These are phyloP conservation scores for Cistogaster globosa DNA, from an alignment of 2,888 invertebrate genomes.

Conservation along the genomic window DNA sequence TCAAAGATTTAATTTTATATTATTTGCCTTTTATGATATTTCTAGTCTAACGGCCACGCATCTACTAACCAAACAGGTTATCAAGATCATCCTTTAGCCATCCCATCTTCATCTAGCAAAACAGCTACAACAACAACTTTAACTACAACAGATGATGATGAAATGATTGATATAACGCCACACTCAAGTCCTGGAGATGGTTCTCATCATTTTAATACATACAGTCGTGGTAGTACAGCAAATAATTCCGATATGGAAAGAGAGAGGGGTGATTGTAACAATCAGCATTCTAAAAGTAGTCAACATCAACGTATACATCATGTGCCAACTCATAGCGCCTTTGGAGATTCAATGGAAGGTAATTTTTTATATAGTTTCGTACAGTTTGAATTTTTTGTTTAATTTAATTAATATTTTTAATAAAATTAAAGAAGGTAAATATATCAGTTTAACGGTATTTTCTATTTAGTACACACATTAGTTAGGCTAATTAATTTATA, in stretches of 20 bases:
- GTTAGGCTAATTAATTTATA: no score
- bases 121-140: conserved; percentile 77
- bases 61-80: conserved; percentile 70
- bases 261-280: conserved; percentile 74
- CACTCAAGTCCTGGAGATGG: conserved; percentile 82
- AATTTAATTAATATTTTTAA: background rate
- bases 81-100: conserved; percentile 79
- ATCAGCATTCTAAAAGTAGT: conserved; percentile 73
- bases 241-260: conserved; percentile 80
- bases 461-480: no score
- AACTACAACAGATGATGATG: conserved; percentile 84
- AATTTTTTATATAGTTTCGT: conserved; percentile 35
- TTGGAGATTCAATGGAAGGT: conserved; percentile 81
- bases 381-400: background rate
- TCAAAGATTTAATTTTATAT: no score
- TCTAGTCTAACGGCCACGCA: conserved; percentile 81
- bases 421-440: no score
- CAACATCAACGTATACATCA: conserved; percentile 74
- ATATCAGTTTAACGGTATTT: no score
- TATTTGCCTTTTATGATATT: conserved; percentile 7
- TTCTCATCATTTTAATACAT: conserved; percentile 74
- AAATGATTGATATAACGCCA: conserved; percentile 87
- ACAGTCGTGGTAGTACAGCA: conserved; percentile 74
- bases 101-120: conserved; percentile 66
- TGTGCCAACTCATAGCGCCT: conserved; percentile 83